These are phyloP conservation scores for Oreochromis mossambicus DNA, from an alignment of 2,797 vertebrate genomes.

Conservation along the genomic window DNA sequence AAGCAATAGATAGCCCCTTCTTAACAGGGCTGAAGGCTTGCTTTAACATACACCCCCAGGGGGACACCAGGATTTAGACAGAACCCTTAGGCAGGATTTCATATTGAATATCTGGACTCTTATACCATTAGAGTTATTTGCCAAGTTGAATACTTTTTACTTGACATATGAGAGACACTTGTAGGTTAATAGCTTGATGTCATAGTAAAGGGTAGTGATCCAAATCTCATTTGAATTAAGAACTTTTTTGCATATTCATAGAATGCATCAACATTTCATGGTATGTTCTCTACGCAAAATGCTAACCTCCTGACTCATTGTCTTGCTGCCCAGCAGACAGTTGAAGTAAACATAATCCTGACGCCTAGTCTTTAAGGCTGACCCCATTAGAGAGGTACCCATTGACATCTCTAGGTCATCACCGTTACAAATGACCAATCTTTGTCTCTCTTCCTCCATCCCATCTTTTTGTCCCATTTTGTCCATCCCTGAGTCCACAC, in stretches of 20 bases:
- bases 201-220: background rate
- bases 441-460: background rate
- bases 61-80: constrained; percentile 36
- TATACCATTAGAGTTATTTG: background rate
- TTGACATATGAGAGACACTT: background rate
- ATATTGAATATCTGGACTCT: constrained; percentile 2
- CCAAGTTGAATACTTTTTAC: background rate
- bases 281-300: background rate
- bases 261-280: background rate
- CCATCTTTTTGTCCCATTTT: background rate
- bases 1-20: constrained; percentile 45
- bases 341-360: constrained; percentile 29
- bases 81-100: constrained; percentile 12
- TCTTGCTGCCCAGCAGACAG: constrained; percentile 24
- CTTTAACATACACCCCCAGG: constrained; percentile 30
- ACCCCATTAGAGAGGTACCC: constrained; percentile 50
- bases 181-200: background rate
- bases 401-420: constrained; percentile 49
- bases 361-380: constrained; percentile 28
- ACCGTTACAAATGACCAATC: constrained; percentile 14
- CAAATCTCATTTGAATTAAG: background rate
- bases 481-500: background rate
- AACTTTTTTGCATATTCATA: background rate
- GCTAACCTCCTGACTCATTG: background rate
- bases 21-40: constrained; percentile 36